Conservation (phyloP, 1,140 invertebrate species). For the Papilio helenus region DNA sequence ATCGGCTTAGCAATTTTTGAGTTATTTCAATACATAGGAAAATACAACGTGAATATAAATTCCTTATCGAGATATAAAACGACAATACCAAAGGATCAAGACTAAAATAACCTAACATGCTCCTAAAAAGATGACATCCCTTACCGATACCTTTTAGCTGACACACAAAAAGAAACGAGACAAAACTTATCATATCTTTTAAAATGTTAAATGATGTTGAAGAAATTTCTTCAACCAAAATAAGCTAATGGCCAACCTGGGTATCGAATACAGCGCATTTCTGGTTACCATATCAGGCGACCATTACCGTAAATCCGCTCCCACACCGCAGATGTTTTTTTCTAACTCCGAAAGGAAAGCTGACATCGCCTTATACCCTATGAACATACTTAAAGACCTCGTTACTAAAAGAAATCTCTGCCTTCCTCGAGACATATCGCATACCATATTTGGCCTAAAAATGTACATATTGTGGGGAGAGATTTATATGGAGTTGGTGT, state of each 20-base stretch:
- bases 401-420: conserved; percentile 77
- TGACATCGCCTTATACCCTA: conserved; percentile 64
- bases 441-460: conserved; percentile 68
- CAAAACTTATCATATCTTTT: not conserved
- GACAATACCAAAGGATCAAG: too few species aligned
- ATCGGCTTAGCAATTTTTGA: too few species aligned
- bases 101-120: too few species aligned
- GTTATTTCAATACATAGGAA: too few species aligned
- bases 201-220: conserved; percentile 1
- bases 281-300: conserved; percentile 30
- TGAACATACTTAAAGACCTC: conserved; percentile 50
- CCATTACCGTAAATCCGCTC: conserved; percentile 37
- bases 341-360: conserved; percentile 75
- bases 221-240: conserved; percentile 6
- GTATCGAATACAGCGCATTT: conserved; percentile 1
- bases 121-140: not conserved
- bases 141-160: not conserved
- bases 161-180: not conserved
- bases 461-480: conserved; percentile 58
- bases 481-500: conserved; percentile 60
- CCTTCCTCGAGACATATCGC: conserved; percentile 59
- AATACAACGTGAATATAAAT: too few species aligned
- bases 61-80: too few species aligned
- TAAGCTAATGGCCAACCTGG: conserved; percentile 23
- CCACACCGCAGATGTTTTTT: conserved; percentile 49